A percentile compares a stretch with the other conserved stretches of the same genome.
phyloP scores from a whole-genome alignment of 2,113 vertebrate species.

The Rhabdornis inornatus region DNA sequence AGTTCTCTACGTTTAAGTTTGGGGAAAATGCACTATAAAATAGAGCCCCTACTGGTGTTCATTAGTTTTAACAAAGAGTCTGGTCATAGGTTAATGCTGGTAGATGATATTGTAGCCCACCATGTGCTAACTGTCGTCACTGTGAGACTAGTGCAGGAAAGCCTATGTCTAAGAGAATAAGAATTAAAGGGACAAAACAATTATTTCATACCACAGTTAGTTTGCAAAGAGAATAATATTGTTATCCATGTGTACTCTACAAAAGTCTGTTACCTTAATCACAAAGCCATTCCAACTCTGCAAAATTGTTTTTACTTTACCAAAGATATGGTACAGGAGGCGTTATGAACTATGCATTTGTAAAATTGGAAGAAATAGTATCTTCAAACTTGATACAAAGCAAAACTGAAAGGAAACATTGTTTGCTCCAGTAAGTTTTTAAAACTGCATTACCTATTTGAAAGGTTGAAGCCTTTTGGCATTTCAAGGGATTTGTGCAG shows the following conservation, averaged over 20 bases:
- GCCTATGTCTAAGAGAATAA: background rate
- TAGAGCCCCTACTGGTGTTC: constrained; percentile 31
- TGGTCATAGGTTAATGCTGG: constrained; percentile 41
- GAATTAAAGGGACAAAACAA: background rate
- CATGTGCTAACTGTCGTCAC: background rate
- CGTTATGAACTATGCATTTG: background rate
- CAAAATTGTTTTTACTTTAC: background rate
- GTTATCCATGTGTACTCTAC: background rate
- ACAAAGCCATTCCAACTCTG: background rate
- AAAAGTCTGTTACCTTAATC: background rate
- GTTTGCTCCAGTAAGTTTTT: background rate
- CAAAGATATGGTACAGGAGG: accelerated
- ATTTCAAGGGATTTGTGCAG: background rate
- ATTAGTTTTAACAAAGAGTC: constrained; percentile 55
- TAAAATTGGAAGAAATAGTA: background rate
- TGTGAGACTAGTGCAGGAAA: background rate
- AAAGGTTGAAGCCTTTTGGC: background rate
- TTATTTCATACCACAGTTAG: background rate
- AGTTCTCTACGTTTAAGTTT: background rate
- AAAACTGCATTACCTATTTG: background rate
- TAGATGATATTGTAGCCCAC: background rate
- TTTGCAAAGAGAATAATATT: background rate
- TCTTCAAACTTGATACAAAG: background rate
- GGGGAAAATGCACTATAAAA: constrained; percentile 28
- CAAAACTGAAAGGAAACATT: background rate